A percentile compares a stretch with the other conserved stretches of the same genome.
phyloP scores from a whole-genome alignment of 1,140 invertebrate species.

The Musca domestica region DNA sequence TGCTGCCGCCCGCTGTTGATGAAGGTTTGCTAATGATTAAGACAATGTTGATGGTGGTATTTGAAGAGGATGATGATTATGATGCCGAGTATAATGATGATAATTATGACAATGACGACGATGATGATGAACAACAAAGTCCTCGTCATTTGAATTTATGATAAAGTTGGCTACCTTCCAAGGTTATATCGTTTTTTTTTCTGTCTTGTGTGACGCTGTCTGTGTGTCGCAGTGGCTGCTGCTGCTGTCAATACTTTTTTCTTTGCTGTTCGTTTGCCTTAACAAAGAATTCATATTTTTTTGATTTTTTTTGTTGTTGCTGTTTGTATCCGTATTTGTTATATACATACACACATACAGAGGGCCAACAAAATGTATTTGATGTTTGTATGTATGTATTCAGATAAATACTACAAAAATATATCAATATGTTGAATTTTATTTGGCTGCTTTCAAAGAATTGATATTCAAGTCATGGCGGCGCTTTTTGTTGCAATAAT shows the following conservation, averaged over 20 bases:
- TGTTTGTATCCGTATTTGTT: not conserved
- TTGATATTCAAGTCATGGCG: too few species aligned
- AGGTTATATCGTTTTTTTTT: not conserved
- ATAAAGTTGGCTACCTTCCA: slow-evolving; percentile 14
- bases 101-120: not conserved
- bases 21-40: too few species aligned
- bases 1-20: too few species aligned
- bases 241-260: not conserved
- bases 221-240: not conserved
- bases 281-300: not conserved
- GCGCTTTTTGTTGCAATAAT: too few species aligned
- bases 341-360: too few species aligned
- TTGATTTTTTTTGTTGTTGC: not conserved
- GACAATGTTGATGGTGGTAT: too few species aligned
- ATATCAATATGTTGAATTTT: too few species aligned
- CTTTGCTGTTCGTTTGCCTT: not conserved
- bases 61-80: not conserved
- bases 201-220: not conserved
- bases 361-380: too few species aligned
- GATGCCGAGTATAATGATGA: not conserved
- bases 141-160: slow-evolving; percentile 10
- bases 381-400: too few species aligned
- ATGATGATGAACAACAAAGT: not conserved
- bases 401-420: too few species aligned
- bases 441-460: too few species aligned